phyloP scores from a whole-genome alignment of 1,140 invertebrate species.

The Danaus plexippus region DNA sequence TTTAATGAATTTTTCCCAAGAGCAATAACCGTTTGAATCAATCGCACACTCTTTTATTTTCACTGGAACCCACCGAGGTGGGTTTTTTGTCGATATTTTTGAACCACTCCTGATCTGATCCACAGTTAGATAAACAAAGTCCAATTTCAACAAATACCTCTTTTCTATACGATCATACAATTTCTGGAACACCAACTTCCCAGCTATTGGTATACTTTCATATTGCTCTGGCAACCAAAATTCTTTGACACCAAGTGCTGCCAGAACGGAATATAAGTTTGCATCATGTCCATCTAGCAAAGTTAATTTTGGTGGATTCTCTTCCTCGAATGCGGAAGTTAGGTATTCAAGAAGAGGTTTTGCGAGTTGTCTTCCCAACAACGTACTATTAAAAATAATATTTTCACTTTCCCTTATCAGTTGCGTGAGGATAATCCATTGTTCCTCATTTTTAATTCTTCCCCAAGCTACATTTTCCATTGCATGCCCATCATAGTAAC shows the following conservation, averaged over 20 bases:
- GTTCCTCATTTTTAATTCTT: slow-evolving; percentile 26
- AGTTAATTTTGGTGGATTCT: slow-evolving; percentile 29
- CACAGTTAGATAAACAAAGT: slow-evolving; percentile 47
- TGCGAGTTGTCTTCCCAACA: slow-evolving; percentile 36
- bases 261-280: slow-evolving; percentile 43
- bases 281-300: slow-evolving; percentile 52
- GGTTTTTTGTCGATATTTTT: slow-evolving; percentile 31
- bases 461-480: slow-evolving; percentile 47
- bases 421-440: slow-evolving; percentile 38
- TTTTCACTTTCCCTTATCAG: slow-evolving; percentile 47
- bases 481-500: slow-evolving; percentile 45
- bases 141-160: slow-evolving; percentile 35
- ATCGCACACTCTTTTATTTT: slow-evolving; percentile 35
- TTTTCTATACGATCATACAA: slow-evolving; percentile 30
- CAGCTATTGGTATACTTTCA: slow-evolving; percentile 47
- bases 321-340: slow-evolving; percentile 31
- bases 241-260: slow-evolving; percentile 34
- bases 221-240: slow-evolving; percentile 40
- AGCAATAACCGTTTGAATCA: slow-evolving; percentile 36
- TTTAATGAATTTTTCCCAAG: slow-evolving; percentile 41
- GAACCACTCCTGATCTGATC: slow-evolving; percentile 36
- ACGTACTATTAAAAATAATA: slow-evolving; percentile 35
- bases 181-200: slow-evolving; percentile 57
- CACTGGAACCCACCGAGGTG: slow-evolving; percentile 34
- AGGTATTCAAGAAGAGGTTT: slow-evolving; percentile 40